phyloP scores from a whole-genome alignment of 2,888 invertebrate species.

The Cheilosia vernalis region DNA sequence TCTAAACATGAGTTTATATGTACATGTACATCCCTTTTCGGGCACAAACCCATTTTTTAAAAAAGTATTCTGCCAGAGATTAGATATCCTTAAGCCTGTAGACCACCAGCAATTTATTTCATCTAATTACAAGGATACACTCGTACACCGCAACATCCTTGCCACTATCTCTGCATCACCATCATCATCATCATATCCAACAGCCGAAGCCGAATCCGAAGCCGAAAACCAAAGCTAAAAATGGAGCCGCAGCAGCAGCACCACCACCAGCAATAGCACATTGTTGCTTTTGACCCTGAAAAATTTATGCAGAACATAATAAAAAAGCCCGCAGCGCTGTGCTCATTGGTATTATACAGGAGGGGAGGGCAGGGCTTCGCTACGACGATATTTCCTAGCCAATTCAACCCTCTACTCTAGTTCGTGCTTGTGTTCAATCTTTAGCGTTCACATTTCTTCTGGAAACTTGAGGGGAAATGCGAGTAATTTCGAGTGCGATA shows the following conservation, averaged over 20 bases:
- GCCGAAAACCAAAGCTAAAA: neutral
- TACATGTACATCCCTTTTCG: neutral
- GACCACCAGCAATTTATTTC: conserved; percentile 8
- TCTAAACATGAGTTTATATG: no score
- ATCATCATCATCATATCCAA: neutral
- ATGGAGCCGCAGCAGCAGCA: conserved; percentile 28
- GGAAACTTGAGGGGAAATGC: conserved; percentile 43
- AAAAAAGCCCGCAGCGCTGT: conserved; percentile 69
- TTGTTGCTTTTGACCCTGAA: conserved; percentile 75
- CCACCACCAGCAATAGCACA: conserved; percentile 57
- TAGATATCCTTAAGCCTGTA: neutral
- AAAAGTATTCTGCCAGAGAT: neutral
- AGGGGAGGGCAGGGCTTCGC: conserved; percentile 1
- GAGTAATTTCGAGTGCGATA: conserved; percentile 6
- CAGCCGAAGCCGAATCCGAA: neutral
- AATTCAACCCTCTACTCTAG: conserved; percentile 20
- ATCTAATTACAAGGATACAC: conserved; percentile 8
- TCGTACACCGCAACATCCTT: conserved; percentile 17
- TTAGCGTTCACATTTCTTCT: conserved; percentile 16
- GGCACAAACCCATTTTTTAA: neutral
- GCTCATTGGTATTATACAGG: conserved; percentile 38
- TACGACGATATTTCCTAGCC: conserved; percentile 39
- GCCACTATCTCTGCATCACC: conserved; percentile 21
- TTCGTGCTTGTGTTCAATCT: neutral
- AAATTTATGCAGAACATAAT: conserved; percentile 68